Conservation (phyloP, 2,113 vertebrate genomes). For the Tenebrosternarchus preto region DNA sequence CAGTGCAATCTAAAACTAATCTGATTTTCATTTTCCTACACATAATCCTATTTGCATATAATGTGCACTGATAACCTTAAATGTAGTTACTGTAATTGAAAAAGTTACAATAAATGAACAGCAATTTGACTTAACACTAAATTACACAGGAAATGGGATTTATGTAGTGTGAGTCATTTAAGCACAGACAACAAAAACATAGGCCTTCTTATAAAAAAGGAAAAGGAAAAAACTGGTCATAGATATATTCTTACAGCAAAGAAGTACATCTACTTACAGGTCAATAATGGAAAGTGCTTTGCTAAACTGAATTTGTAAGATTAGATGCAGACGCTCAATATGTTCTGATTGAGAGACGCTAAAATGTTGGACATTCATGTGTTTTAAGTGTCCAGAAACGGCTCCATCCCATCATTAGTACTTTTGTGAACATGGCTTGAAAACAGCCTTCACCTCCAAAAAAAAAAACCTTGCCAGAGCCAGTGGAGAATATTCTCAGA, state of each 20-base stretch:
- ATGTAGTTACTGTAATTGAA: background rate
- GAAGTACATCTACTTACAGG: background rate
- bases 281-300: slow-evolving; percentile 11
- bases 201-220: background rate
- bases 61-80: background rate
- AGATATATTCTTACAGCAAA: background rate
- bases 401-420: background rate
- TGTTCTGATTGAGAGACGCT: background rate
- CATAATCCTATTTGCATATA: slow-evolving; percentile 20
- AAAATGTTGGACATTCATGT: background rate
- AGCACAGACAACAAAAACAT: background rate
- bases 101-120: background rate
- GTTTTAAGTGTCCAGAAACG: background rate
- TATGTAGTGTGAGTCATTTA: slow-evolving; percentile 7
- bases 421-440: background rate
- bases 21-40: background rate
- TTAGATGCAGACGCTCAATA: background rate
- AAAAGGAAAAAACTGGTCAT: background rate
- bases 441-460: background rate
- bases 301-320: background rate
- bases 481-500: slow-evolving; percentile 4
- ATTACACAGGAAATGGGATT: background rate
- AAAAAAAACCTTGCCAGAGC: background rate
- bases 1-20: slow-evolving; percentile 34
- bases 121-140: background rate